A percentile compares a stretch with the other conserved stretches of the same genome.
Conservation (phyloP, 2,113 vertebrate genomes). For the Parotia lawesii region DNA sequence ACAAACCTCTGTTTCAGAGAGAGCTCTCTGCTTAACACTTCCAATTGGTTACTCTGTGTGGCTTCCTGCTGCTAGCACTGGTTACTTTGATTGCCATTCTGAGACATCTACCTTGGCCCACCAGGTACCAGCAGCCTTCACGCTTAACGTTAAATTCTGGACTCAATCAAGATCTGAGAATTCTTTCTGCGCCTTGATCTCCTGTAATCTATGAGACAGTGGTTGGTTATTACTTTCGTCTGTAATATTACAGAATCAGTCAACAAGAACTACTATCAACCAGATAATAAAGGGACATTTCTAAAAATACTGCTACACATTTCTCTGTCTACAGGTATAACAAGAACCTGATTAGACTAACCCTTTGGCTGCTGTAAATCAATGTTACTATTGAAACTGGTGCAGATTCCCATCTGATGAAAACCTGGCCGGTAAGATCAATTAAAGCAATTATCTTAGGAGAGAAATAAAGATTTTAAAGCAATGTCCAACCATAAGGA, state of each 20-base stretch:
- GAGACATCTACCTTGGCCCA: neutral
- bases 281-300: neutral
- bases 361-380: neutral
- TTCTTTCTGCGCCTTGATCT: neutral
- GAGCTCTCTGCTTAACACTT: neutral
- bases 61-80: neutral
- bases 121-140: neutral
- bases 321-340: neutral
- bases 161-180: neutral
- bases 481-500: neutral
- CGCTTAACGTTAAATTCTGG: neutral
- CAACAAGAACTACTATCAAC: neutral
- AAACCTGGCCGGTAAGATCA: neutral
- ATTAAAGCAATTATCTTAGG: neutral
- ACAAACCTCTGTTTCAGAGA: neutral
- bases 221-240: neutral
- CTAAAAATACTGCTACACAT: neutral
- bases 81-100: neutral
- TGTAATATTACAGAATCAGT: neutral
- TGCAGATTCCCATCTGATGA: neutral
- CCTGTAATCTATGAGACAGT: neutral
- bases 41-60: neutral
- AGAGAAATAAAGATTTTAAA: neutral
- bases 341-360: neutral
- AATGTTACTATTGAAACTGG: neutral